Conservation (phyloP, 2,888 invertebrate genomes). For the Drosophila peninsularis region DNA sequence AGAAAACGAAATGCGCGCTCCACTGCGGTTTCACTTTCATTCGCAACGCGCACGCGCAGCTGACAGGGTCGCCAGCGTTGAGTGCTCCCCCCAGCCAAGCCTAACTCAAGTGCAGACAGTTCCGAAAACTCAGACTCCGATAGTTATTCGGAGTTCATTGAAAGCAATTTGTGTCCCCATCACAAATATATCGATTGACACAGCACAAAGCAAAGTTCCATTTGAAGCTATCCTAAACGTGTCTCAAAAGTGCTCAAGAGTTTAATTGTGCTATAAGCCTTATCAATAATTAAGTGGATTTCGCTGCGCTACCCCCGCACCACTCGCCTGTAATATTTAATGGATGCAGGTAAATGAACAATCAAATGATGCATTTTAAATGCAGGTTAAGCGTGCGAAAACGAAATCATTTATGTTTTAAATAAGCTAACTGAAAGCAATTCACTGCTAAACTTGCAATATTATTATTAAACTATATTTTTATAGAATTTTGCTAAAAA, state of each 20-base stretch:
- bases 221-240: neutral
- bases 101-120: neutral
- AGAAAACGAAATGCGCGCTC: conserved; percentile 80
- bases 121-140: neutral
- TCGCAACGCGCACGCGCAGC: conserved; percentile 76
- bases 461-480: conserved; percentile 1
- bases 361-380: conserved; percentile 27
- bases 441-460: neutral
- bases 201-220: too few species aligned
- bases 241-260: conserved; percentile 50
- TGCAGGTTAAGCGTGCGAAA: conserved; percentile 34
- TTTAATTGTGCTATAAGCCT: conserved; percentile 52
- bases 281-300: conserved; percentile 63
- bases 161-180: neutral
- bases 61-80: conserved; percentile 62
- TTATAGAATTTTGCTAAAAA: neutral
- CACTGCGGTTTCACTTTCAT: conserved; percentile 83
- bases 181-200: neutral
- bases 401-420: conserved; percentile 20
- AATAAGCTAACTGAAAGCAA: conserved; percentile 9
- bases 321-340: conserved; percentile 52
- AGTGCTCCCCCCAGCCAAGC: conserved; percentile 32
- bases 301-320: conserved; percentile 9
- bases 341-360: conserved; percentile 74
- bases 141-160: neutral